Evolutionary conservation across 2,888 invertebrate species (phyloP).

Genomic region (Cosmia pyralina): DNA sequence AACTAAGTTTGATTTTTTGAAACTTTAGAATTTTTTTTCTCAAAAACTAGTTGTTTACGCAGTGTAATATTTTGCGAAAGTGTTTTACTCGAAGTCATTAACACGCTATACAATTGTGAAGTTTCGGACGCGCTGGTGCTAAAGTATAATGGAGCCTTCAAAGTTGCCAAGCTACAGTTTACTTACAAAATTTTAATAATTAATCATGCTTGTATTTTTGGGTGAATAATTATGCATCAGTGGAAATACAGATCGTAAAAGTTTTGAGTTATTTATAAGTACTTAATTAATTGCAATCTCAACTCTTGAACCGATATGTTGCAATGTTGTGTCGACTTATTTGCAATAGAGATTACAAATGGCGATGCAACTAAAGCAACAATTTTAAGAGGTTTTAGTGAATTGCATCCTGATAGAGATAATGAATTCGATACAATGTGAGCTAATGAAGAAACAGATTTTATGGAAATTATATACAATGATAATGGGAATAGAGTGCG

Average conservation of each 20-base stretch:
- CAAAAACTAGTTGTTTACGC: too few species aligned
- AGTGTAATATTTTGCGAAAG: too few species aligned
- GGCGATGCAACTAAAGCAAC: constrained; percentile 18
- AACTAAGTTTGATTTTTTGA: too few species aligned
- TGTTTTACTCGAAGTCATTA: too few species aligned
- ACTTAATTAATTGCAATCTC: constrained; percentile 39
- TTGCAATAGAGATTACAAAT: constrained; percentile 50
- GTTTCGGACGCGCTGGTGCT: too few species aligned
- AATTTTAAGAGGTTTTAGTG: constrained; percentile 9
- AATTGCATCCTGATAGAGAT: constrained; percentile 18
- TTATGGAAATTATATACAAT: constrained; percentile 28
- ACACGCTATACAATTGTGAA: too few species aligned
- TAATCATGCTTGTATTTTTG: background rate
- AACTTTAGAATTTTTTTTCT: too few species aligned
- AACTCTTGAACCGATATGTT: constrained; percentile 46
- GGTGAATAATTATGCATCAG: constrained; percentile 1
- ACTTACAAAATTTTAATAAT: background rate
- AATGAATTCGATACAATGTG: constrained; percentile 22
- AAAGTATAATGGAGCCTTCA: too few species aligned
- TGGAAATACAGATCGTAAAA: constrained; percentile 31
- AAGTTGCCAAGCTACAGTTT: background rate
- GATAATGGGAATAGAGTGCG: constrained; percentile 34
- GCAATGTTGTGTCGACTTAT: constrained; percentile 41
- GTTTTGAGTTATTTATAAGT: constrained; percentile 15
- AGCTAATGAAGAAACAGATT: constrained; percentile 28